phyloP scores from a whole-genome alignment of 2,113 vertebrate species.

The Alethe diademata region DNA sequence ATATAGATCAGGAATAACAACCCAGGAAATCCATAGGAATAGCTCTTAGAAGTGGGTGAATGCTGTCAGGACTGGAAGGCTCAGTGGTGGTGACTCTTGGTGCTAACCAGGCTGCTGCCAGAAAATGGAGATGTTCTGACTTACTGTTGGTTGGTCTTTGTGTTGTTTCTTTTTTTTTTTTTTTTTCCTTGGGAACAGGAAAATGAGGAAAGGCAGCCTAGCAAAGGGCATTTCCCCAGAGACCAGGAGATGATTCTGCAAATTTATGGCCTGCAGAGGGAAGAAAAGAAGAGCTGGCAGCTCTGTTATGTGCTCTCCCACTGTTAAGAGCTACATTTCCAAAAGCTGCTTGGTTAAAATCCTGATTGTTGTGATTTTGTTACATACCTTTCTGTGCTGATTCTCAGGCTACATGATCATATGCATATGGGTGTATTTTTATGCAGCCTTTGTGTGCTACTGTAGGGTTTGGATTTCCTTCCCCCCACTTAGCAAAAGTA shows the following conservation, averaged over 20 bases:
- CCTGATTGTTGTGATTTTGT: not conserved
- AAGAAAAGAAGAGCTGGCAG: not conserved
- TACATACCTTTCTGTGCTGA: not conserved
- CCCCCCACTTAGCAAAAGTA: not conserved
- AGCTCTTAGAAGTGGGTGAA: not conserved
- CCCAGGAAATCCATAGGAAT: not conserved
- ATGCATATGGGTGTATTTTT: not conserved
- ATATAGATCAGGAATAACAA: not conserved
- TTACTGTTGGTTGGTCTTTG: not conserved
- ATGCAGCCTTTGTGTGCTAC: not conserved
- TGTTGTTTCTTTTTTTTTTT: not conserved
- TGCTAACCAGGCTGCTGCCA: not conserved
- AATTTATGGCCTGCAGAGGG: not conserved
- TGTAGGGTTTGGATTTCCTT: not conserved
- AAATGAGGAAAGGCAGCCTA: constrained; percentile 29
- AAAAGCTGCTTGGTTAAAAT: not conserved
- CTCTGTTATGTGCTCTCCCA: not conserved
- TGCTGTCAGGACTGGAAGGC: not conserved
- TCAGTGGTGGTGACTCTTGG: not conserved
- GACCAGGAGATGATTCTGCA: constrained; percentile 26
- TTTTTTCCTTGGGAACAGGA: constrained; percentile 8
- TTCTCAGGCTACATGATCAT: not conserved
- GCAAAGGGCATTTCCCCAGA: constrained; percentile 28
- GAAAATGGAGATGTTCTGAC: not conserved
- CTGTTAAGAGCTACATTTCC: not conserved